Base-by-base conservation (phyloP, 2,113 vertebrate species). In the Neolamprologus ventralis region DNA sequence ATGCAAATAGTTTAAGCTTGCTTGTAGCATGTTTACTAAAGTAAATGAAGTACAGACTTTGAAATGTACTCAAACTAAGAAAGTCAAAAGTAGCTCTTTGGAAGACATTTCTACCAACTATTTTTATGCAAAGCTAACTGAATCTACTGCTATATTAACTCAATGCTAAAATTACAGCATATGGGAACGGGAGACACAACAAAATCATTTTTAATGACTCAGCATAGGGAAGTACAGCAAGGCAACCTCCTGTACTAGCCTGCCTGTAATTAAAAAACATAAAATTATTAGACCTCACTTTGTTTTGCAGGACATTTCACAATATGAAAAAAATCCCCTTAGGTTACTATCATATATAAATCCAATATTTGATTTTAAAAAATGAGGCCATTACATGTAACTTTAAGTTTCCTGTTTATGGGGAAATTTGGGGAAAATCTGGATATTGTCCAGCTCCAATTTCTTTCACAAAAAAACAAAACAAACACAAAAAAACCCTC, bases 401-500 rank as follows among this genome's bases (percentile, higher is more conserved):
- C 57, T 60, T 60, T 2, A 60, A 60, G 14, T 60, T 60, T 60
- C 26, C 57, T 4, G 57, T 31, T 31, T 31, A 60, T 60, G 14
- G 26, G 26, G 2, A 17, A 31, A 60, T 4, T 60, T 31, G 0
- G 9, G 17, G 31, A 65, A 65, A 65, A 35, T 65, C 17, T 35
- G 6, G 17, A 12, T n/a, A n/a, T n/a, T 65, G 60, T 35, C 31
- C 31, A 35, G 31, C 31, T 1, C 31, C 17, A 35, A 65, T 65
- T 35, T n/a, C 2, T 65, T 65, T 65, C 60, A 65, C 19, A 37
- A n/a, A 35, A n/a, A n/a, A 65, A 7, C 4, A n/a, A 63, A 63
- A 35, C 17, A 37, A 65, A n/a, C 57, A 63, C 9, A 65, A n/a
- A 63, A 60, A 17, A 0, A 0, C 26, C 31, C 1, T 1, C 13